Conservation (phyloP, 1,140 invertebrate species). For the Hypsibius dujardini region DNA sequence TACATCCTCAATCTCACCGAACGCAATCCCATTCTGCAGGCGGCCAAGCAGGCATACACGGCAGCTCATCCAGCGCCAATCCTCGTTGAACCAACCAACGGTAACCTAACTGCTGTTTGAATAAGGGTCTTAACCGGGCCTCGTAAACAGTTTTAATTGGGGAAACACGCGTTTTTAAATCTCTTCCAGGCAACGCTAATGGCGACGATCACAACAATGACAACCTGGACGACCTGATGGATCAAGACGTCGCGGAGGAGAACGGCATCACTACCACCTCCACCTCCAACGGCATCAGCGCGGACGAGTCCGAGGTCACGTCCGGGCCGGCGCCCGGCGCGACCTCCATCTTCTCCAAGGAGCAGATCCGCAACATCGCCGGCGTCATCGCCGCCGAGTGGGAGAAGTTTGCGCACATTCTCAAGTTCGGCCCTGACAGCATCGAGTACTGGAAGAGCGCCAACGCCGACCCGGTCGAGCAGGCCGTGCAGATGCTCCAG, state of each 20-base stretch:
- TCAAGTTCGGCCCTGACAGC: neutral
- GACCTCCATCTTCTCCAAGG: too few species aligned
- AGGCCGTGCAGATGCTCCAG: neutral
- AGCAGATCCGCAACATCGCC: neutral
- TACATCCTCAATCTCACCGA: slow-evolving; percentile 4
- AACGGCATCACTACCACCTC: too few species aligned
- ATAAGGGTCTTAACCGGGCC: too few species aligned
- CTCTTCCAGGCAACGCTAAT: slow-evolving; percentile 21
- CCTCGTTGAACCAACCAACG: too few species aligned
- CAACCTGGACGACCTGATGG: slow-evolving; percentile 21
- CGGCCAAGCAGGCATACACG: neutral
- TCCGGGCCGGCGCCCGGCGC: too few species aligned
- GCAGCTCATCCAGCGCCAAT: too few species aligned
- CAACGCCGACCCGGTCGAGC: neutral
- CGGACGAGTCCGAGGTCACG: too few species aligned
- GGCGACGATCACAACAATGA: slow-evolving; percentile 21
- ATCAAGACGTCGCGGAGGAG: slow-evolving; percentile 21
- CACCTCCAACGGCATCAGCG: too few species aligned
- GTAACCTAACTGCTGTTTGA: too few species aligned
- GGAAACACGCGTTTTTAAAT: neutral
- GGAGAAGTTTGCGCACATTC: neutral
- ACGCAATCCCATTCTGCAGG: neutral
- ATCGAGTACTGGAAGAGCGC: slow-evolving; percentile 9
- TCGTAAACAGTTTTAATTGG: too few species aligned
- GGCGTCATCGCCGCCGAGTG: neutral